Base-by-base conservation (phyloP, 2,797 vertebrate species). In the Bovichtus variegatus region DNA sequence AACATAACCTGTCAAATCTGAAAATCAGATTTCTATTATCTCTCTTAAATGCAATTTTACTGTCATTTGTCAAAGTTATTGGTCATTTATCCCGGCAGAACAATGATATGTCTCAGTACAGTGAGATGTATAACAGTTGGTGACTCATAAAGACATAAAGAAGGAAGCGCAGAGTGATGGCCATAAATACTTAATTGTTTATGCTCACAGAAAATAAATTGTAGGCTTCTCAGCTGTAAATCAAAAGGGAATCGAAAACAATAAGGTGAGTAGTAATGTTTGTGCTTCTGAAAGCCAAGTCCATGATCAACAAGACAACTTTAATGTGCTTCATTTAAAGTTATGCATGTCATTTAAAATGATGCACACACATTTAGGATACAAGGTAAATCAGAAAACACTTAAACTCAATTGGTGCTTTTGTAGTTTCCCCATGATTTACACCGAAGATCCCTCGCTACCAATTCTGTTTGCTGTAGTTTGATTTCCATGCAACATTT, bases 11-110 rank as follows among this genome's bases (percentile, higher is more conserved):
- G 87, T 91, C 85, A 93, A 85, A 87, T 90, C 68, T 84, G 78
- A 87, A 84, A 89, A 89, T 91, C 83, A 59, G 76, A 92, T 90
- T 88, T 87, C 78, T 84, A 79, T 87, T 88, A 91, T 92, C 88
- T 86, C 71, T 90, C 87, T 92, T 88, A 76, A 89, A 91, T 76
- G 85, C 82, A 82, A 86, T 91, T 93, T 87, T 82, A 86, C 64
- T 75, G 81, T 84, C 78, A 90, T 95, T 90, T 92, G 90, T 95
- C 91, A 94, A 89, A 91, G 79, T 89, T 81, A 91, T 90, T 91
- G 91, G 90, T 85, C 81, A 91, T 94, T 93, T 89, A 87, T 93
- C 82, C 71, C 70, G 31, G 21, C 78, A 81, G 77, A 74, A 74
- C 66, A 76, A 86, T 86, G 59, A 60, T 74, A 77, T 36, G 62